Evolutionary conservation across 2,888 invertebrate species (phyloP).

Genomic region (Euplagia quadripunctaria): DNA sequence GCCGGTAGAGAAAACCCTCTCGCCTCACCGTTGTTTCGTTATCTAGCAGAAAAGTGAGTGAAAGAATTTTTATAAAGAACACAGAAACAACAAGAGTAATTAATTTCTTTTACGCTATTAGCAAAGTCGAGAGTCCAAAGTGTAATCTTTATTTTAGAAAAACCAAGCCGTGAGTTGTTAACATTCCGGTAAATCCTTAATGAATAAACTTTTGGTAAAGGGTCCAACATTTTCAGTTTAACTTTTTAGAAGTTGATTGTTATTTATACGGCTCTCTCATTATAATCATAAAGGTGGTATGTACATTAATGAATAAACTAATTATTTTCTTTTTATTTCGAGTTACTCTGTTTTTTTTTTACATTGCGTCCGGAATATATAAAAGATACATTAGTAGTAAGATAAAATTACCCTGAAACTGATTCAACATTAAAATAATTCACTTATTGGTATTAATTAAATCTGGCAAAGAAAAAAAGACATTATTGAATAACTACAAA

Average conservation of each 20-base stretch:
- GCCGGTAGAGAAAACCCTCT: too few relatives aligned
- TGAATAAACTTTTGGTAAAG: background rate
- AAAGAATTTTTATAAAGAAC: background rate
- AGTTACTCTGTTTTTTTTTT: too few relatives aligned
- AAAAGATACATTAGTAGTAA: too few relatives aligned
- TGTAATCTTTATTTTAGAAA: conserved; percentile 3
- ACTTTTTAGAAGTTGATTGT: conserved; percentile 6
- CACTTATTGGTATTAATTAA: too few relatives aligned
- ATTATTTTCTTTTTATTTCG: too few relatives aligned
- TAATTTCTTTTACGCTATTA: background rate
- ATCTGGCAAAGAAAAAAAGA: too few relatives aligned
- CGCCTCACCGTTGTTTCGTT: too few relatives aligned
- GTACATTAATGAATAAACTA: background rate
- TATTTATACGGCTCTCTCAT: background rate
- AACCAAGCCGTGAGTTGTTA: background rate
- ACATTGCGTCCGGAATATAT: too few relatives aligned
- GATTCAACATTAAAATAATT: too few relatives aligned
- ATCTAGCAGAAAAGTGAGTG: background rate
- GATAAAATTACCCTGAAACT: too few relatives aligned
- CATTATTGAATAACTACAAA: too few relatives aligned
- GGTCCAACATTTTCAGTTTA: background rate
- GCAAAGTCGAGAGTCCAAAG: background rate
- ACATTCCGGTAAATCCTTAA: background rate
- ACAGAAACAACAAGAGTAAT: background rate
- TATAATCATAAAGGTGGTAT: background rate